phyloP scores from a whole-genome alignment of 2,113 vertebrate genomes.

The Dinomys branickii region DNA sequence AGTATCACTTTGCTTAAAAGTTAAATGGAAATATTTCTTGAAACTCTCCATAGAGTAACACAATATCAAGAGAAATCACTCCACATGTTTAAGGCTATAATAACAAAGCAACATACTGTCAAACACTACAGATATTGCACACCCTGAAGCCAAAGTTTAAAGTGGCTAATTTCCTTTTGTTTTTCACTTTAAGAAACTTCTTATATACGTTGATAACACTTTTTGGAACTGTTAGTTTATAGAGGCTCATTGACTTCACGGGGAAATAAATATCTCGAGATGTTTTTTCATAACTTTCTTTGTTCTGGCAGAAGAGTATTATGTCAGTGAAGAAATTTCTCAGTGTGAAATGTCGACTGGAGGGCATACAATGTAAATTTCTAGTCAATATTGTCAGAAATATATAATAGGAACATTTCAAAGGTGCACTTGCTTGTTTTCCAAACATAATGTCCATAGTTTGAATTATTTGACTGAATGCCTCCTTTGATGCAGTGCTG shows the following conservation, averaged over 20 bases:
- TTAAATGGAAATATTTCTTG: not conserved
- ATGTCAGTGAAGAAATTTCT: not conserved
- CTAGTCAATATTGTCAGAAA: not conserved
- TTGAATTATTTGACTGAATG: not conserved
- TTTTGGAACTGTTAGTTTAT: not conserved
- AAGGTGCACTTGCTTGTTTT: not conserved
- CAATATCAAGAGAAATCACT: conserved; percentile 46
- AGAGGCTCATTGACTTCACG: not conserved
- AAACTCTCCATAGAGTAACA: conserved; percentile 29
- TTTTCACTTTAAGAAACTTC: not conserved
- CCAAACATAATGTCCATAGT: not conserved
- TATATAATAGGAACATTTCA: not conserved
- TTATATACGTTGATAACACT: not conserved
- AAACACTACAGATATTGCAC: not conserved
- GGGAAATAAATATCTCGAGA: not conserved
- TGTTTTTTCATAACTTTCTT: not conserved
- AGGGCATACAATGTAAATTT: not conserved
- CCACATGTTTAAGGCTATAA: conserved; percentile 34
- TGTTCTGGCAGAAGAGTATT: not conserved
- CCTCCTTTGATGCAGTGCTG: not conserved
- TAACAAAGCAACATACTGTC: not conserved
- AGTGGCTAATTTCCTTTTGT: not conserved
- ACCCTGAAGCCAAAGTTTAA: not conserved
- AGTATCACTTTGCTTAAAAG: conserved; percentile 4
- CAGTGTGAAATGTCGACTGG: not conserved